A percentile compares a stretch with the other conserved stretches of the same genome.
These are phyloP conservation scores for Lepas anatifera DNA, from an alignment of 2,888 invertebrate genomes.

Conservation along the genomic window DNA sequence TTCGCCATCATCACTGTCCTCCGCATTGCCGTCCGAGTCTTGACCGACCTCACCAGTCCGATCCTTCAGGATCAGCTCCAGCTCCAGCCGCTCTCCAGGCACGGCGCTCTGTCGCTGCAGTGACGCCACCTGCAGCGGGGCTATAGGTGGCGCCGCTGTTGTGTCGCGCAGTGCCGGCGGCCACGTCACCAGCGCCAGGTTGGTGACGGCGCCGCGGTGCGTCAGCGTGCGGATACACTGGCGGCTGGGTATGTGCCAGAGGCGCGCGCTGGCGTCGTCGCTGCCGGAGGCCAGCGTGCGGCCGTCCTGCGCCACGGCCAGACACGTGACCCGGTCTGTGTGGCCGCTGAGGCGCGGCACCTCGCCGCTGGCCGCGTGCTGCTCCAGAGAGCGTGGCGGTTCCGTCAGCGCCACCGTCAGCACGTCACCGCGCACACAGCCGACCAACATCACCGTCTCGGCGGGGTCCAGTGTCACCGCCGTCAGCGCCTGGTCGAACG, in stretches of 20 bases:
- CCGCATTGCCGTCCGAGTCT: background rate
- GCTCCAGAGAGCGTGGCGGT: constrained; percentile 51
- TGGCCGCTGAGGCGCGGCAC: constrained; percentile 51
- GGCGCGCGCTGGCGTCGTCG: constrained; percentile 54
- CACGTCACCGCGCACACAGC: constrained; percentile 57
- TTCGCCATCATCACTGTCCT: background rate
- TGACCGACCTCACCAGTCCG: background rate
- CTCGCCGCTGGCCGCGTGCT: constrained; percentile 44
- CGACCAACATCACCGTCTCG: constrained; percentile 61
- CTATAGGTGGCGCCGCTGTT: background rate
- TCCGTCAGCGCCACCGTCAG: constrained; percentile 49
- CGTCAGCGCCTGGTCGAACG: constrained; percentile 57
- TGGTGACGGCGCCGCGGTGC: constrained; percentile 58
- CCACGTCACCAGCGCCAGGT: background rate
- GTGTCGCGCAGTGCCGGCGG: background rate
- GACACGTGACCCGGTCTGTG: constrained; percentile 50
- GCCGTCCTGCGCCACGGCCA: constrained; percentile 60
- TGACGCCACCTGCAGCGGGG: background rate
- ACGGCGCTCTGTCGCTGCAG: background rate
- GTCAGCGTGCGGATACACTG: constrained; percentile 55
- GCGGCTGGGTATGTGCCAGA: constrained; percentile 69
- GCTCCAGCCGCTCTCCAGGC: background rate
- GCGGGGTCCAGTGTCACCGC: constrained; percentile 53
- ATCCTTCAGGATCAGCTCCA: background rate
- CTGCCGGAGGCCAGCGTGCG: constrained; percentile 61